These are phyloP conservation scores for Dryobota labecula DNA, from an alignment of 2,888 invertebrate species.

Conservation along the genomic window DNA sequence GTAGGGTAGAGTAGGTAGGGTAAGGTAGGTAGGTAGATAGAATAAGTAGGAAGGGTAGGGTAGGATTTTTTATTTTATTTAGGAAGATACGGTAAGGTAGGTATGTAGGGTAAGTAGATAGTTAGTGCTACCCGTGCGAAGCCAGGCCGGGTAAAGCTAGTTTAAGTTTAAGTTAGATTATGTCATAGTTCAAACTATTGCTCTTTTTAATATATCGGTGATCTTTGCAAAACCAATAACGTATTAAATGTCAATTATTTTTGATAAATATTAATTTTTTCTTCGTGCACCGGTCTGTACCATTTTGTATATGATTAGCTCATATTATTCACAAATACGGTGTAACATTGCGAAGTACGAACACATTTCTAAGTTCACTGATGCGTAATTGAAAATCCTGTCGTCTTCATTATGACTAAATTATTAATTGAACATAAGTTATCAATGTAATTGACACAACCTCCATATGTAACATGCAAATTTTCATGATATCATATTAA, in stretches of 20 bases:
- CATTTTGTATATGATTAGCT: constrained; percentile 17
- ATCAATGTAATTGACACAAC: constrained; percentile 66
- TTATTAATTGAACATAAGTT: constrained; percentile 73
- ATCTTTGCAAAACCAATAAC: constrained; percentile 41
- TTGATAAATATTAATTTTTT: constrained; percentile 28
- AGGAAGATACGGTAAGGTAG: too few relatives aligned
- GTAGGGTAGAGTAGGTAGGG: too few relatives aligned
- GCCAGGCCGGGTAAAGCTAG: too few relatives aligned
- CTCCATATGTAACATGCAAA: constrained; percentile 73
- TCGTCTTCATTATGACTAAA: constrained; percentile 62
- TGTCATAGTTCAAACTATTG: constrained; percentile 46
- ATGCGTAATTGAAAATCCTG: constrained; percentile 51
- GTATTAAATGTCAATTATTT: constrained; percentile 42
- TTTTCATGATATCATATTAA: constrained; percentile 73
- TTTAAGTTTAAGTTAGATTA: too few relatives aligned
- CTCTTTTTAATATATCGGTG: constrained; percentile 36
- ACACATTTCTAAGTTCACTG: constrained; percentile 46
- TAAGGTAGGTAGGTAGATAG: too few relatives aligned
- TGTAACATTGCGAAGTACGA: constrained; percentile 30
- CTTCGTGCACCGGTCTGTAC: neutral
- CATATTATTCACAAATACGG: constrained; percentile 8
- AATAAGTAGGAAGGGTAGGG: too few relatives aligned
- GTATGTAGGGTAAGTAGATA: too few relatives aligned
- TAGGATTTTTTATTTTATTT: too few relatives aligned
- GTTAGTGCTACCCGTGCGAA: too few relatives aligned